These are phyloP conservation scores for Athalia rosae DNA, from an alignment of 2,888 invertebrate species.

Conservation along the genomic window DNA sequence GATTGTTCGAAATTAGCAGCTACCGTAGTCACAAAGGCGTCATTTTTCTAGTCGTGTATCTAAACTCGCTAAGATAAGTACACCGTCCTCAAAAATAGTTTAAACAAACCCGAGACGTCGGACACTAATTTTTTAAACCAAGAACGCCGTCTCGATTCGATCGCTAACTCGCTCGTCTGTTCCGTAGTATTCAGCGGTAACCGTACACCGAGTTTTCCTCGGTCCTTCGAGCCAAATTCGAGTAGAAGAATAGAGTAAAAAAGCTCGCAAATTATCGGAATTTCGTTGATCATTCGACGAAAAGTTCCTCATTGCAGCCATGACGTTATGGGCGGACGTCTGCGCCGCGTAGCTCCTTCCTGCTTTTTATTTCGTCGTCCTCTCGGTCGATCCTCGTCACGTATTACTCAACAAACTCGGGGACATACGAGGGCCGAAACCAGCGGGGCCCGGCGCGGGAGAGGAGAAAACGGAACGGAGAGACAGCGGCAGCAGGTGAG, in stretches of 20 bases:
- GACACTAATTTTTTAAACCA: too few species aligned
- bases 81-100: too few species aligned
- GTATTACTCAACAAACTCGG: slow-evolving; percentile 13
- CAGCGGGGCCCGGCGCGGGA: slow-evolving; percentile 3
- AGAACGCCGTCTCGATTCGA: too few species aligned
- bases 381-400: neutral
- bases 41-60: too few species aligned
- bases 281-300: slow-evolving; percentile 29
- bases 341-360: neutral
- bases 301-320: neutral
- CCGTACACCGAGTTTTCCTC: too few species aligned
- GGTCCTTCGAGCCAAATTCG: slow-evolving; percentile 5
- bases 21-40: neutral
- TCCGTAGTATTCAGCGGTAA: too few species aligned
- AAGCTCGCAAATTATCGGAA: too few species aligned
- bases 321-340: slow-evolving; percentile 35
- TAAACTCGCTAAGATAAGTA: too few species aligned
- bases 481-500: slow-evolving; percentile 28
- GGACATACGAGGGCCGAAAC: neutral
- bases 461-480: slow-evolving; percentile 38
- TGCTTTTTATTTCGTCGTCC: neutral
- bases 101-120: too few species aligned
- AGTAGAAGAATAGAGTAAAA: slow-evolving; percentile 31
- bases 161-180: too few species aligned
- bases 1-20: slow-evolving; percentile 6